A percentile compares a stretch with the other conserved stretches of the same genome.
These are phyloP conservation scores for Acomys russatus DNA, from an alignment of 2,797 vertebrate genomes.

Conservation along the genomic window DNA sequence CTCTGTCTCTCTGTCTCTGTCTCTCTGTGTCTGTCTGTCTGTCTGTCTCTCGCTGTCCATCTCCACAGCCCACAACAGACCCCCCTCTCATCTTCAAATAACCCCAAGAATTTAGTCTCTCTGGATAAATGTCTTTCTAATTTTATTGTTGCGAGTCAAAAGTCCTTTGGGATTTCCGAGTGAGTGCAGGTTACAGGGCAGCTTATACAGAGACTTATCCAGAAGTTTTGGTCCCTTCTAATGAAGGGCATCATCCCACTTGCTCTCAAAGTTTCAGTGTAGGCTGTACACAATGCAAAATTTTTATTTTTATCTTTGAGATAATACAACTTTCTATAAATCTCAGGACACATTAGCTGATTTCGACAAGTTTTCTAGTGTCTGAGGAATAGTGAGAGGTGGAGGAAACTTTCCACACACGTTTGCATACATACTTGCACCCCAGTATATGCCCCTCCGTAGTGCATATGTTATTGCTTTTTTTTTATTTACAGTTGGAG, in stretches of 20 bases:
- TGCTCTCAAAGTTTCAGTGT: conserved; percentile 63
- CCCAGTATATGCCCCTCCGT: not conserved
- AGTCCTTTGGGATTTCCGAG: conserved; percentile 68
- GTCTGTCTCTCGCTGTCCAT: not conserved
- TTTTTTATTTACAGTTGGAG: not conserved
- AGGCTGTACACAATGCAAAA: conserved; percentile 57
- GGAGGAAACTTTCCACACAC: not conserved
- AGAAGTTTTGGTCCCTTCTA: conserved; percentile 46
- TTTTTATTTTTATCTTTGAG: conserved; percentile 78
- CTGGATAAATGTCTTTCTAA: not conserved
- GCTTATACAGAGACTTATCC: conserved; percentile 2
- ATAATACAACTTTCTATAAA: conserved; percentile 79
- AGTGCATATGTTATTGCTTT: not conserved
- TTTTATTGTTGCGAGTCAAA: conserved; percentile 71
- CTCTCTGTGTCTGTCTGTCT: too few species aligned
- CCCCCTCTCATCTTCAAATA: conserved; percentile 21
- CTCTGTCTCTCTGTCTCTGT: too few species aligned
- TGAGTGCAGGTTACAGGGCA: conserved; percentile 67
- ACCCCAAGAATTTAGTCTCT: conserved; percentile 23
- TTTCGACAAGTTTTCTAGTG: conserved; percentile 68
- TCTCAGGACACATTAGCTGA: conserved; percentile 64
- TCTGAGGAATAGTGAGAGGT: not conserved
- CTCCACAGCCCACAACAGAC: not conserved
- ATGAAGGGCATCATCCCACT: conserved; percentile 68
- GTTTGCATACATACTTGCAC: not conserved